Conservation (phyloP, 2,797 vertebrate genomes). For the Alauda arvensis region DNA sequence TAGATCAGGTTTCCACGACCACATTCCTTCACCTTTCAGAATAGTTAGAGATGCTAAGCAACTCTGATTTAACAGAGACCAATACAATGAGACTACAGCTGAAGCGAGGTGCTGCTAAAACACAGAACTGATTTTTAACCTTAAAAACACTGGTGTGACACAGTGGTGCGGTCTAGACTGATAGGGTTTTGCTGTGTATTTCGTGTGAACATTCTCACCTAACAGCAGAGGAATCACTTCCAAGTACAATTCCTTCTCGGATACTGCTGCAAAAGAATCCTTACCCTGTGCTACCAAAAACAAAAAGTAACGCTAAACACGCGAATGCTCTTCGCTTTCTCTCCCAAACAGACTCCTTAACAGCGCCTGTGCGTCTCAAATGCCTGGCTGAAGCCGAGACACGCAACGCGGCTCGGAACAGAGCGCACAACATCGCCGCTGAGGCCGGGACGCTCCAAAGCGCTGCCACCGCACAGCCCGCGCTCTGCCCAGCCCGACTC, state of each 20-base stretch:
- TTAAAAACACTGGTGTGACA: neutral
- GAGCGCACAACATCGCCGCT: accelerated
- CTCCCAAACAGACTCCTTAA: neutral
- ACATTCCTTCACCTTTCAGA: neutral
- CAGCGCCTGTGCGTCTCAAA: accelerated
- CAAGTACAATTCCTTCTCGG: neutral
- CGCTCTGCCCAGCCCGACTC: neutral
- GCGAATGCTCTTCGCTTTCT: neutral
- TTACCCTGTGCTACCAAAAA: neutral
- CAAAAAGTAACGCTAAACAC: neutral
- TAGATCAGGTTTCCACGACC: neutral
- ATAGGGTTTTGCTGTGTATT: too few relatives aligned
- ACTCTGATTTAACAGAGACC: neutral
- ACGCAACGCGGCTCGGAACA: accelerated
- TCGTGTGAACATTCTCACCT: neutral
- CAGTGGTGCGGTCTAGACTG: accelerated
- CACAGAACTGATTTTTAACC: neutral
- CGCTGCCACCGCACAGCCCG: neutral
- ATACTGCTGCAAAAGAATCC: neutral
- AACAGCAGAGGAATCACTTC: neutral
- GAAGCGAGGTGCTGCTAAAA: neutral
- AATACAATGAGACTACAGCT: neutral
- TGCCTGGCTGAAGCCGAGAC: accelerated
- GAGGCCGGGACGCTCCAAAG: accelerated
- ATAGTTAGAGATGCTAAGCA: neutral